Percentiles rank a stretch among this genome's conserved stretches.
Evolutionary conservation across 2,113 vertebrate genomes (phyloP).

Genomic region (Takifugu flavidus): DNA sequence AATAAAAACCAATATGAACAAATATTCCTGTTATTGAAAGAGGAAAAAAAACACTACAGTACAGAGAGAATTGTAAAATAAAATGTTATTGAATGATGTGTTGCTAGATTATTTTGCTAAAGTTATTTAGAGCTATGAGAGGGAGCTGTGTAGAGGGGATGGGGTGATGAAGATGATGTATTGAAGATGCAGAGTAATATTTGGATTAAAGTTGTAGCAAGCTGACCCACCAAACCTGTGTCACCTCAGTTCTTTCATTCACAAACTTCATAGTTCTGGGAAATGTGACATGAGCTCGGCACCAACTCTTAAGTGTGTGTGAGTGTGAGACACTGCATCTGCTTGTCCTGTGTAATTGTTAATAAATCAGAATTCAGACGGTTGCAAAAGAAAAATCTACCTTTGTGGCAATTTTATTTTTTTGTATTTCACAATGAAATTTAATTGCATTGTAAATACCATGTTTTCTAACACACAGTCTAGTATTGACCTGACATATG

Average conservation of each 20-base stretch:
- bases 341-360: too few species aligned
- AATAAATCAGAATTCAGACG: too few species aligned
- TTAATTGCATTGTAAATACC: too few species aligned
- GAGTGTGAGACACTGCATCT: too few species aligned
- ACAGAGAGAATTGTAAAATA: slow-evolving; percentile 62
- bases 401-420: too few species aligned
- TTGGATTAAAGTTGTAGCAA: slow-evolving; percentile 77
- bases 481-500: too few species aligned
- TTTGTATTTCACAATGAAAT: too few species aligned
- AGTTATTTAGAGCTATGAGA: slow-evolving; percentile 59
- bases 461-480: too few species aligned
- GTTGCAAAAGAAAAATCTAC: too few species aligned
- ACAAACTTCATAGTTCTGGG: background rate
- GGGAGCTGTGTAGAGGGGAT: slow-evolving; percentile 43
- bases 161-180: slow-evolving; percentile 37
- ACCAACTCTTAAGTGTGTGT: too few species aligned
- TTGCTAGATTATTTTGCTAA: slow-evolving; percentile 74
- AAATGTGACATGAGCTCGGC: too few species aligned
- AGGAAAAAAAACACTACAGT: slow-evolving; percentile 74
- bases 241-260: slow-evolving; percentile 4
- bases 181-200: slow-evolving; percentile 57
- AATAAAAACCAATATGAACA: slow-evolving; percentile 51
- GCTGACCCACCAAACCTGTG: slow-evolving; percentile 61
- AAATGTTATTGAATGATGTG: slow-evolving; percentile 61
- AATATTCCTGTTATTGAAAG: slow-evolving; percentile 67